phyloP scores from a whole-genome alignment of 2,113 vertebrate genomes.

The Butorides virescens region DNA sequence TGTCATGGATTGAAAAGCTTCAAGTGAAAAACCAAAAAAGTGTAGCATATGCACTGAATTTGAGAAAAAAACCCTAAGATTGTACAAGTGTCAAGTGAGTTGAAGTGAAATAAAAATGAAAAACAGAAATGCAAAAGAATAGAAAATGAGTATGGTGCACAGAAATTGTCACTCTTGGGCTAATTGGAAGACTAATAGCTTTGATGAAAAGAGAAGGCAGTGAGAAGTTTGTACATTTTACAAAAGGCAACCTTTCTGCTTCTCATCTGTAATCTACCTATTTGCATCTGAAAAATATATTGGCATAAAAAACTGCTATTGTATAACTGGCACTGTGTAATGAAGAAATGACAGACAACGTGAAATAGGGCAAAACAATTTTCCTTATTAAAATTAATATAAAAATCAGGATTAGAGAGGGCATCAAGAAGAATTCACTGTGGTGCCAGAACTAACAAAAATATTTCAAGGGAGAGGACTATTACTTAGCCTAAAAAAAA shows the following conservation, averaged over 20 bases:
- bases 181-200: constrained; percentile 15
- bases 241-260: not conserved
- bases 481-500: not conserved
- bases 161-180: not conserved
- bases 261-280: not conserved
- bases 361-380: not conserved
- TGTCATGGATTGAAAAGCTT: not conserved
- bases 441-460: not conserved
- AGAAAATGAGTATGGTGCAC: not conserved
- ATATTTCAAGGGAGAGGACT: not conserved
- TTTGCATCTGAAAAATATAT: constrained; percentile 13
- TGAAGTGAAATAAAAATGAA: not conserved
- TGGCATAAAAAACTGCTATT: not conserved
- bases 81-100: not conserved
- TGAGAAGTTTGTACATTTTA: not conserved
- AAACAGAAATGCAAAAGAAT: not conserved
- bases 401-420: not conserved
- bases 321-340: not conserved
- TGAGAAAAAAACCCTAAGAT: not conserved
- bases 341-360: not conserved
- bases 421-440: not conserved
- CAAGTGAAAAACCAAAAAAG: not conserved
- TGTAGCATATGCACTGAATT: not conserved
- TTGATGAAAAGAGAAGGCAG: not conserved
- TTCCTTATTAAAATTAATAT: not conserved